Evolutionary conservation across 2,113 vertebrate species (phyloP), one percentile per base, ranked within the genome.

Genomic region (Lasiurus cinereus): DNA sequence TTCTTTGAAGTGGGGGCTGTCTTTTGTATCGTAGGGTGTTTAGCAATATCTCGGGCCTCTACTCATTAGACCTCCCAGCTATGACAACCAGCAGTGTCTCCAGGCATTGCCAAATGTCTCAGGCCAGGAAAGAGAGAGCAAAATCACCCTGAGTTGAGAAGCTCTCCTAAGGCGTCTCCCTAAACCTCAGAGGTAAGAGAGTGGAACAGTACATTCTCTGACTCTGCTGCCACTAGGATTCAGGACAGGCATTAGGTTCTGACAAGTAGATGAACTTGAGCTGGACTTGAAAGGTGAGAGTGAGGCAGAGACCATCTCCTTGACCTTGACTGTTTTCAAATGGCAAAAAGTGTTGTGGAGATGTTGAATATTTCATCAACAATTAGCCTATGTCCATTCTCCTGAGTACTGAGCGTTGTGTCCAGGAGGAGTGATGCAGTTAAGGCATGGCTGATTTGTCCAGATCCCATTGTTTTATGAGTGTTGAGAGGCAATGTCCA

Each of bases 131-230:
- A 18, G 1, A 7, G 24, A 33, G 3, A 43, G 9, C 16, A 69
- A 67, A 80, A 8, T 72, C 31, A 39, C 2, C 3, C 36, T n/a
- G 12, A 54, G 33, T 16, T 19, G 16, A 82, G 66, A 84, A 84
- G 16, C 3, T 31, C 5, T 56, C 24, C 46, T 24, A 54, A 14
- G 6, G 24, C 14, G 5, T 27, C 43, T 74, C 27, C 5, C 31
- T 82, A 67, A 90, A 94, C 27, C 36, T 79, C n/a, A 69, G 62
- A 27, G 48, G 33, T 46, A 54, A 64, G 21, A 76, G 76, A 66
- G 8, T 27, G 29, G 8, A 79, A 80, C 94, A 66, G 2, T 33
- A 14, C 31, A 43, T 76, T 88, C 66, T 72, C 31, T 50, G 43
- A 33, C 56, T 64, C 8, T 9, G 8, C 9, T 76, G 19, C 11